Conservation (phyloP, 2,797 vertebrate species). For the Oreochromis grahami region DNA sequence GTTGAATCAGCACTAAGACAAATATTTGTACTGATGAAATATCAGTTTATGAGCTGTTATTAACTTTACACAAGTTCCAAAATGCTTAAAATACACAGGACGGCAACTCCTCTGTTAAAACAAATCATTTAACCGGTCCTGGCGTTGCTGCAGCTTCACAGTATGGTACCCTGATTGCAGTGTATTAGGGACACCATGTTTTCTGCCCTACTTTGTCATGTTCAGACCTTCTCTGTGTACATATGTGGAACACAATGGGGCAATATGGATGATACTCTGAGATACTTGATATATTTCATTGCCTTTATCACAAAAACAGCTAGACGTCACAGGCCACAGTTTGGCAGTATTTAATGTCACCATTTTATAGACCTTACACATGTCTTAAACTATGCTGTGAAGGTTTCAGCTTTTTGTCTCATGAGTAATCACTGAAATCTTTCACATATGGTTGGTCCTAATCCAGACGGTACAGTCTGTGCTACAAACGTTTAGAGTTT, state of each 20-base stretch:
- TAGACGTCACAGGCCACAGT: slow-evolving; percentile 16
- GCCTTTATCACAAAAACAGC: slow-evolving; percentile 10
- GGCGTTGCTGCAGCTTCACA: not conserved
- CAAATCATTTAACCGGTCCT: not conserved
- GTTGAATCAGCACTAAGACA: not conserved
- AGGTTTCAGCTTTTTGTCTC: slow-evolving; percentile 38
- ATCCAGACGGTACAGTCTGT: slow-evolving; percentile 30
- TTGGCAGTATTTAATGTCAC: slow-evolving; percentile 28
- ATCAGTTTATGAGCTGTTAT: not conserved
- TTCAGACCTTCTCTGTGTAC: not conserved
- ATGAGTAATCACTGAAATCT: slow-evolving; percentile 33
- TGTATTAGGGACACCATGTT: not conserved
- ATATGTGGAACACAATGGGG: not conserved
- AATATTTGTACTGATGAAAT: not conserved
- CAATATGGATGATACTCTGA: not conserved
- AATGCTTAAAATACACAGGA: not conserved
- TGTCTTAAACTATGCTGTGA: slow-evolving; percentile 31
- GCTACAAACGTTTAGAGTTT: slow-evolving; percentile 40
- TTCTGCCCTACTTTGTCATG: not conserved
- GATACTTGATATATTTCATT: not conserved
- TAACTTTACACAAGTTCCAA: not conserved
- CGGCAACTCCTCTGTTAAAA: not conserved
- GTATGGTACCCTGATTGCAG: not conserved
- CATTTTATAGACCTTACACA: slow-evolving; percentile 25
- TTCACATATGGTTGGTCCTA: slow-evolving; percentile 46